Base-by-base conservation (phyloP, 2,113 vertebrate genomes). In the Aspidoscelis tigris region DNA sequence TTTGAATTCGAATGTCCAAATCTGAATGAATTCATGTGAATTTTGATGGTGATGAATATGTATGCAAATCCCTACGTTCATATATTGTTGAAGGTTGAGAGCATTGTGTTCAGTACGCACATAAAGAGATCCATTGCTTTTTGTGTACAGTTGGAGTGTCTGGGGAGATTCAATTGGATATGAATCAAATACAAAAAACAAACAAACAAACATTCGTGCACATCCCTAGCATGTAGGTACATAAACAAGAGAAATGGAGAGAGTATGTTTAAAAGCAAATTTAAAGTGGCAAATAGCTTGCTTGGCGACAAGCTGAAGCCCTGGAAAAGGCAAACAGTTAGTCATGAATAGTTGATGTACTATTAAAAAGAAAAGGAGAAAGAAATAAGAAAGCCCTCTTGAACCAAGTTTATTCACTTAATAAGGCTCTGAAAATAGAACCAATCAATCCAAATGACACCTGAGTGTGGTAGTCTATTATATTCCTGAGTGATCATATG, bases 401-500 rank as follows among this genome's bases (percentile, higher is more conserved):
- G 87, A 93, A 92, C 87, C 77, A 90, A 89, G 86, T 75, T 76
- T 89, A 87, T 92, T 50, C 41, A 33, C 92, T 94, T 92, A 88
- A 90, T 86, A 94, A 93, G 89, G 78, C 85, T 89, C 82, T 83
- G 80, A 89, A 90, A 95, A 87, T 75, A 88, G 86, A 58, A 82
- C 87, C 87, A 92, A 92, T 94, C 92, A 96, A 94, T 94, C 86
- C 91, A 90, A 88, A 87, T 92, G 91, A 94, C 93, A 89, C 77
- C 88, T 90, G 58, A 88, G 61, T 92, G 79, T 82, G 65, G 76
- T 93, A 90, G 93, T 86, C 92, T 89, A 94, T 93, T 94, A 93
- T 79, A 87, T 90, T 94, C 89, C 89, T 92, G 88, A 89, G 83
- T 14, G 84, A 93, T 95, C 89, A 88, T 92, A 92, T 92, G 85